Evolutionary conservation across 2,797 vertebrate genomes (phyloP).

Genomic region (Pitangus sulphuratus): DNA sequence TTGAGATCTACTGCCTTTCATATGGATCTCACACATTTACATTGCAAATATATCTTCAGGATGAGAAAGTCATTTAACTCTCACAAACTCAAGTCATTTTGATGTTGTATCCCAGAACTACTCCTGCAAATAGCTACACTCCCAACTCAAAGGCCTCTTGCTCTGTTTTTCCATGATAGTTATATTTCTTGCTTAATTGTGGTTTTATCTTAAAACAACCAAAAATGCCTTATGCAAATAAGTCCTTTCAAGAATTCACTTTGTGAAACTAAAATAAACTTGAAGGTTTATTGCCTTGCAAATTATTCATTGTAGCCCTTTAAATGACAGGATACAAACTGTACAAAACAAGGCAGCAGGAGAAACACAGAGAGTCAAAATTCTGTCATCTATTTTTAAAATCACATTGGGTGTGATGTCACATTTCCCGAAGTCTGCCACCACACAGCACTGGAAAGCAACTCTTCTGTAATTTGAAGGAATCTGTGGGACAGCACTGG

Average conservation of each 20-base stretch:
- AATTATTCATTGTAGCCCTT: constrained; percentile 16
- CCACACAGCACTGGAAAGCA: not conserved
- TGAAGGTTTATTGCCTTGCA: constrained; percentile 4
- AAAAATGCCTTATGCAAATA: constrained; percentile 54
- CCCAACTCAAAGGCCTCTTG: not conserved
- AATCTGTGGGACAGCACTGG: fast-evolving
- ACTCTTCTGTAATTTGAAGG: not conserved
- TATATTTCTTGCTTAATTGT: constrained; percentile 3
- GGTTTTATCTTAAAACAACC: constrained; percentile 63
- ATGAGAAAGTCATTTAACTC: constrained; percentile 1
- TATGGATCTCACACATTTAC: not conserved
- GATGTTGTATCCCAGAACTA: not conserved
- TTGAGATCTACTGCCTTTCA: not conserved
- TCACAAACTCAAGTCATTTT: not conserved
- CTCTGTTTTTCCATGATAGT: constrained; percentile 9
- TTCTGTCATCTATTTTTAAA: not conserved
- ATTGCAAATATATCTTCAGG: constrained; percentile 15
- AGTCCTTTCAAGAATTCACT: constrained; percentile 41
- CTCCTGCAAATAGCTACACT: not conserved
- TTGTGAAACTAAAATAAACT: constrained; percentile 51
- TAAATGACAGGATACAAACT: not conserved
- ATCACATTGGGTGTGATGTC: not conserved
- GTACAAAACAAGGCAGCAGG: not conserved
- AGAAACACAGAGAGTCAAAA: not conserved
- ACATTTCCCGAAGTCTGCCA: not conserved